These are phyloP conservation scores for Caenorhabditis auriculariae DNA, from an alignment of 2,888 invertebrate genomes.

Conservation along the genomic window DNA sequence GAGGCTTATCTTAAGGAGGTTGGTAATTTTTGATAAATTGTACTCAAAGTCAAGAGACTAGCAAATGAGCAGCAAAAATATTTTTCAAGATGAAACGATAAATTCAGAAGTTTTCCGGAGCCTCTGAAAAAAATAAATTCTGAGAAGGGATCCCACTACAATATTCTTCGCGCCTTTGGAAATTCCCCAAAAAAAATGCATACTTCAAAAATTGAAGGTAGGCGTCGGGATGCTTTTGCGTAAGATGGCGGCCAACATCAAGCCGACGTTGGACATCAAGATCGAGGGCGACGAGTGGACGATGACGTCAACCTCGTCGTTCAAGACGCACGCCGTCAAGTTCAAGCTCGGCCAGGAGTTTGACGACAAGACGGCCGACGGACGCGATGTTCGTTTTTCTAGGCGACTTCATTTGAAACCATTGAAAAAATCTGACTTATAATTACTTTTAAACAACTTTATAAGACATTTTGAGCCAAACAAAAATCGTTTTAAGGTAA, in stretches of 20 bases:
- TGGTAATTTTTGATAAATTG: no score
- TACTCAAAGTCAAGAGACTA: no score
- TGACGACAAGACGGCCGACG: conserved; percentile 60
- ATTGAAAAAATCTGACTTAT: background rate
- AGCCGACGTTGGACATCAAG: conserved; percentile 53
- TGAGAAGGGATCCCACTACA: background rate
- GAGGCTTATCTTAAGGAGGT: conserved; percentile 59
- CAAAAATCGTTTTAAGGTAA: background rate
- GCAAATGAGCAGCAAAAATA: no score
- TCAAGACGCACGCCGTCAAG: conserved; percentile 56
- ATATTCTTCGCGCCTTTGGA: background rate
- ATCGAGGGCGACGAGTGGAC: conserved; percentile 56
- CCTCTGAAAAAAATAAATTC: background rate
- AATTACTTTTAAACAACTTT: no score
- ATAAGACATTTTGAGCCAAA: background rate
- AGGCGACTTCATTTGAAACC: no score
- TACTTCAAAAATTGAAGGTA: no score
- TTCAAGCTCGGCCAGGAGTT: conserved; percentile 52
- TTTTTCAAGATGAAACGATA: background rate
- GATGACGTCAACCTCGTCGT: conserved; percentile 56
- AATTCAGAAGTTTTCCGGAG: background rate
- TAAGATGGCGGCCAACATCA: conserved; percentile 52
- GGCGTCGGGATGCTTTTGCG: conserved; percentile 58
- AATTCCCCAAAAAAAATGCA: background rate
- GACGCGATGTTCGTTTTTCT: conserved; percentile 48